A percentile compares a stretch with the other conserved stretches of the same genome.
Conservation (phyloP, 1,140 invertebrate genomes). For the Pachyrhynchus sulphureomaculatus region DNA sequence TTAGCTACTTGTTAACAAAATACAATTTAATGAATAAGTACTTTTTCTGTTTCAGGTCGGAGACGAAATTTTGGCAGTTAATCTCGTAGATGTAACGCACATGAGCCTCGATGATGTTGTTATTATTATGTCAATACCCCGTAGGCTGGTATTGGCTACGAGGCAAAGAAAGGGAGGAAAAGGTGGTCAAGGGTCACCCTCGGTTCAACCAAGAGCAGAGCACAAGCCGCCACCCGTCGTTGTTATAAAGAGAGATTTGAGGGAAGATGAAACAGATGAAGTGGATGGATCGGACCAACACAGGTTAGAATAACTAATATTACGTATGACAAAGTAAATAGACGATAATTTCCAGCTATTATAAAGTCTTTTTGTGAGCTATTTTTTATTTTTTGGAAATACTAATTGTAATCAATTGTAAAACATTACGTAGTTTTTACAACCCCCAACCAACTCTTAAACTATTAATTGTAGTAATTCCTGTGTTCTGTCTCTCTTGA, state of each 20-base stretch:
- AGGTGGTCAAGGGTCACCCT: conserved; percentile 69
- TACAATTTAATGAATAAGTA: too few relatives aligned
- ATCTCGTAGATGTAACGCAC: conserved; percentile 93
- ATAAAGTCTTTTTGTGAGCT: too few relatives aligned
- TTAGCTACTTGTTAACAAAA: too few relatives aligned
- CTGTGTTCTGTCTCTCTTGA: too few relatives aligned
- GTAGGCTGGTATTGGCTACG: conserved; percentile 89
- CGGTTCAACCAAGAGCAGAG: conserved; percentile 67
- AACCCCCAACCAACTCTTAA: too few relatives aligned
- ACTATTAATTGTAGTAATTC: too few relatives aligned
- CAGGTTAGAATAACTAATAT: conserved; percentile 53
- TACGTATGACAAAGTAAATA: too few relatives aligned
- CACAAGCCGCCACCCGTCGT: conserved; percentile 90
- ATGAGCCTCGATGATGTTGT: conserved; percentile 99
- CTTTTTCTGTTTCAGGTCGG: conserved; percentile 71
- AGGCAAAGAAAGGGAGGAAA: conserved; percentile 71
- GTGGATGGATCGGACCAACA: conserved; percentile 56
- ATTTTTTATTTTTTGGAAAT: too few relatives aligned
- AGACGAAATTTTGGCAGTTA: conserved; percentile 98
- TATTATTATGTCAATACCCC: conserved; percentile 98
- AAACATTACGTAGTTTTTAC: too few relatives aligned
- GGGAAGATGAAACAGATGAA: conserved; percentile 78
- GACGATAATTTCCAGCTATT: too few relatives aligned
- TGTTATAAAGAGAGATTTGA: conserved; percentile 87
- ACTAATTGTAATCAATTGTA: too few relatives aligned